A percentile compares a stretch with the other conserved stretches of the same genome.
phyloP scores from a whole-genome alignment of 2,888 invertebrate species.

The Leptinotarsa juncta region DNA sequence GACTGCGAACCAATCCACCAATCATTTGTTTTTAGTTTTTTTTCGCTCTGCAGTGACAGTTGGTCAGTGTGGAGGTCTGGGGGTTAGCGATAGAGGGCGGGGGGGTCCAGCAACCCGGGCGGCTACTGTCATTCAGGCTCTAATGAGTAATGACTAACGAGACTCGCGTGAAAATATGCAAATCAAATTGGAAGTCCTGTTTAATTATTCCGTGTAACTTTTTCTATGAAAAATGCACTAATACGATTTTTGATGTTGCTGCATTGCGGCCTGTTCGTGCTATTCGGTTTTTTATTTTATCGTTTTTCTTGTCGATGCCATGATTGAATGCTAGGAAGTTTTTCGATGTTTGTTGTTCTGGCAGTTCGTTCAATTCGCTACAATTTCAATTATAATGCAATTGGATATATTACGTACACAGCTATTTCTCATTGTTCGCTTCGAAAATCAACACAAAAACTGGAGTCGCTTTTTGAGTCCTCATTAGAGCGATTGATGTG shows the following conservation, averaged over 20 bases:
- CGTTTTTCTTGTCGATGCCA: slow-evolving; percentile 47
- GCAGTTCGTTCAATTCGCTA: slow-evolving; percentile 1
- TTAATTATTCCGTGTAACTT: slow-evolving; percentile 63
- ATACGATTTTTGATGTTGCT: slow-evolving; percentile 57
- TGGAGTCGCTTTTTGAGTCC: too few species aligned
- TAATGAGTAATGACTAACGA: slow-evolving; percentile 68
- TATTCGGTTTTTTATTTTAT: slow-evolving; percentile 38
- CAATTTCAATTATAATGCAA: background rate
- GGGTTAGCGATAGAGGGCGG: slow-evolving; percentile 45
- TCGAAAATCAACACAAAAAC: too few species aligned
- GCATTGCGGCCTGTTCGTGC: slow-evolving; percentile 44
- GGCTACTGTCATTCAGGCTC: slow-evolving; percentile 63
- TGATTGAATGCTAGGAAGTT: slow-evolving; percentile 44
- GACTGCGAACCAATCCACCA: slow-evolving; percentile 64
- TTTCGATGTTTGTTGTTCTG: slow-evolving; percentile 14
- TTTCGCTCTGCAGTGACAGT: slow-evolving; percentile 62
- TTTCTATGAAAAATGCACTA: slow-evolving; percentile 58
- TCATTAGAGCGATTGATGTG: too few species aligned
- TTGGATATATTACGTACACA: background rate
- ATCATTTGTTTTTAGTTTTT: slow-evolving; percentile 64
- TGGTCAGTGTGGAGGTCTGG: slow-evolving; percentile 55
- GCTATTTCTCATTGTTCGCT: too few species aligned
- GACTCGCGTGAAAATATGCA: slow-evolving; percentile 67
- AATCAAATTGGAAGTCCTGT: slow-evolving; percentile 67
- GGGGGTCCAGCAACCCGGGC: slow-evolving; percentile 49